A percentile compares a stretch with the other conserved stretches of the same genome.
Evolutionary conservation across 2,888 invertebrate species (phyloP).

Genomic region (Mystacides longicornis): DNA sequence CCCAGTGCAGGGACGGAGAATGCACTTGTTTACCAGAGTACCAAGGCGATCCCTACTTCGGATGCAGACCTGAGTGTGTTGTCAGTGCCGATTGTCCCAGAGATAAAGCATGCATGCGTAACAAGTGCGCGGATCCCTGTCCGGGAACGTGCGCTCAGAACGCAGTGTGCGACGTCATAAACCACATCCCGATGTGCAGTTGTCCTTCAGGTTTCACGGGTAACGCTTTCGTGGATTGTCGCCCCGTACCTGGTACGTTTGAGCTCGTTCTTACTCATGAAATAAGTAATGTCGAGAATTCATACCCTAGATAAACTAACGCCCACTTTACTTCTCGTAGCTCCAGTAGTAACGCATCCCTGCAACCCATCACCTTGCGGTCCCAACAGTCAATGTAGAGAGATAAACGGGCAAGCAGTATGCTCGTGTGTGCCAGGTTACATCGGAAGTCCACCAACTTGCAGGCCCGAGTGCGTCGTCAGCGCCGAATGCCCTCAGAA

Average conservation of each 20-base stretch:
- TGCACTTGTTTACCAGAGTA: constrained; percentile 68
- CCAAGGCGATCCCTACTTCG: constrained; percentile 68
- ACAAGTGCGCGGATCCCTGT: constrained; percentile 66
- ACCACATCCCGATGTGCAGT: constrained; percentile 67
- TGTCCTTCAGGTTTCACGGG: constrained; percentile 62
- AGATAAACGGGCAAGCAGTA: constrained; percentile 52
- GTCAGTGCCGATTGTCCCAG: constrained; percentile 65
- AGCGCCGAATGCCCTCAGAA: constrained; percentile 68
- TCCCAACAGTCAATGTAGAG: constrained; percentile 54
- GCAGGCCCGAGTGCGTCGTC: constrained; percentile 65
- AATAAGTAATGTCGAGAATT: constrained; percentile 5
- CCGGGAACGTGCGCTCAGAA: constrained; percentile 66
- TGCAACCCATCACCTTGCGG: constrained; percentile 65
- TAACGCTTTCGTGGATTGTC: constrained; percentile 59
- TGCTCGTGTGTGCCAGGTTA: constrained; percentile 57
- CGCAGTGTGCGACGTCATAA: constrained; percentile 63
- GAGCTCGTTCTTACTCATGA: neutral
- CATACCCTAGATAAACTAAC: neutral
- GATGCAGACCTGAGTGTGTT: constrained; percentile 71
- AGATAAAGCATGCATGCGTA: constrained; percentile 60
- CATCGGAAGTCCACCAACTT: constrained; percentile 58
- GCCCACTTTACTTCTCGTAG: constrained; percentile 24
- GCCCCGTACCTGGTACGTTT: constrained; percentile 28
- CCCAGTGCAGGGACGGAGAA: constrained; percentile 59
- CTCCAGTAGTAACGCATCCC: constrained; percentile 39